Evolutionary conservation across 1,140 invertebrate genomes (phyloP).

Genomic region (Helicoverpa zea): DNA sequence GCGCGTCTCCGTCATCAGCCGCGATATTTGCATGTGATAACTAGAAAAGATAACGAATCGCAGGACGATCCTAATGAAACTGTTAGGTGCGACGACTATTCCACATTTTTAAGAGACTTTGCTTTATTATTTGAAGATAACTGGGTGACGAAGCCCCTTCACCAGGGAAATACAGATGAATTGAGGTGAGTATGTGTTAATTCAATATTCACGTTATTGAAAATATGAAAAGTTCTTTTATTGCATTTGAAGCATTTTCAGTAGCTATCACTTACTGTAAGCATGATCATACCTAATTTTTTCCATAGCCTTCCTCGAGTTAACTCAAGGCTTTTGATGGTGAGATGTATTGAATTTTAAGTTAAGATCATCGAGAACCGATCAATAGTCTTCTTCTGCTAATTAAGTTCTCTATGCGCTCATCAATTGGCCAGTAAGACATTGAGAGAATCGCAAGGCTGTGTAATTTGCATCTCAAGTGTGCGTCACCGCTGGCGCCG

Average conservation of each 20-base stretch:
- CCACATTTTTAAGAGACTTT: background rate
- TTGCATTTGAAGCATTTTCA: background rate
- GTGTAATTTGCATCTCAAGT: background rate
- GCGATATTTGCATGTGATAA: slow-evolving; percentile 69
- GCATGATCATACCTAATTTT: background rate
- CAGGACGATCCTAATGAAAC: slow-evolving; percentile 39
- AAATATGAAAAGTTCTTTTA: background rate
- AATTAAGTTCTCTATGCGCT: too few relatives aligned
- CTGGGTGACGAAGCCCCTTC: background rate
- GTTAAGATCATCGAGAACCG: too few relatives aligned
- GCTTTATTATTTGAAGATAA: slow-evolving; percentile 10
- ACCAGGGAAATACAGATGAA: background rate
- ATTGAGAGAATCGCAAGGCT: too few relatives aligned
- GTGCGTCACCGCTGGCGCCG: background rate
- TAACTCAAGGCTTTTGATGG: too few relatives aligned
- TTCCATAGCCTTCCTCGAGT: too few relatives aligned
- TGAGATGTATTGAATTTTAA: too few relatives aligned
- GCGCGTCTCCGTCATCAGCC: slow-evolving; percentile 52
- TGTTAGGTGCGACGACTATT: background rate
- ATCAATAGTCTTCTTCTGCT: too few relatives aligned
- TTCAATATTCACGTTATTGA: slow-evolving; percentile 15
- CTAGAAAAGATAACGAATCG: slow-evolving; percentile 57
- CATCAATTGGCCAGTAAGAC: too few relatives aligned
- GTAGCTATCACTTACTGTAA: background rate
- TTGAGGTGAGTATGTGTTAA: slow-evolving; percentile 11